These are phyloP conservation scores for Xanthorhoe designata DNA, from an alignment of 2,888 invertebrate species.

Conservation along the genomic window DNA sequence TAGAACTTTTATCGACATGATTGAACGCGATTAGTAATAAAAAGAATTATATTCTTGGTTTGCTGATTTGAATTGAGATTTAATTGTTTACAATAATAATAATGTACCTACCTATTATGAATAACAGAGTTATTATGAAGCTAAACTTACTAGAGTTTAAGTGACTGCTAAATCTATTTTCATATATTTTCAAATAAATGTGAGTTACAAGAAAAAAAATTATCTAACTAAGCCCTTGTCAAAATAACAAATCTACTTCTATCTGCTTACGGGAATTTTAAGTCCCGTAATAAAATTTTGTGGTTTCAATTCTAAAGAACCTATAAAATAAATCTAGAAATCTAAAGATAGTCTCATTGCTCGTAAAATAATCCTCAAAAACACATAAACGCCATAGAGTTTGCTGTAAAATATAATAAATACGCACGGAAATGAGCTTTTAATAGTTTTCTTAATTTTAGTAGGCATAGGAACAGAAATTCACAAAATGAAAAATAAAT, in stretches of 20 bases:
- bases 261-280: too few relatives aligned
- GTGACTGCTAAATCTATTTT: too few relatives aligned
- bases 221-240: too few relatives aligned
- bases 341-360: slow-evolving; percentile 52
- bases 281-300: slow-evolving; percentile 47
- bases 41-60: too few relatives aligned
- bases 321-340: slow-evolving; percentile 53
- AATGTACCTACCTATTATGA: too few relatives aligned
- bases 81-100: too few relatives aligned
- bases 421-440: slow-evolving; percentile 39
- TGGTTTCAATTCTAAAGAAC: slow-evolving; percentile 59
- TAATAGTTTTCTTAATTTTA: slow-evolving; percentile 21
- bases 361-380: slow-evolving; percentile 55
- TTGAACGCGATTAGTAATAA: not conserved
- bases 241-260: too few relatives aligned
- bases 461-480: not conserved
- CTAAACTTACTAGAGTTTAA: too few relatives aligned
- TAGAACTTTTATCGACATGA: not conserved
- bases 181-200: too few relatives aligned
- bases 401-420: slow-evolving; percentile 40
- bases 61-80: too few relatives aligned
- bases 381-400: slow-evolving; percentile 31
- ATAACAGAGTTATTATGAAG: too few relatives aligned
- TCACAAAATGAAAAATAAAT: not conserved
- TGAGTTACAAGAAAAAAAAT: too few relatives aligned